Evolutionary conservation across 2,113 vertebrate genomes (phyloP).

Genomic region (Pelusios castaneus): DNA sequence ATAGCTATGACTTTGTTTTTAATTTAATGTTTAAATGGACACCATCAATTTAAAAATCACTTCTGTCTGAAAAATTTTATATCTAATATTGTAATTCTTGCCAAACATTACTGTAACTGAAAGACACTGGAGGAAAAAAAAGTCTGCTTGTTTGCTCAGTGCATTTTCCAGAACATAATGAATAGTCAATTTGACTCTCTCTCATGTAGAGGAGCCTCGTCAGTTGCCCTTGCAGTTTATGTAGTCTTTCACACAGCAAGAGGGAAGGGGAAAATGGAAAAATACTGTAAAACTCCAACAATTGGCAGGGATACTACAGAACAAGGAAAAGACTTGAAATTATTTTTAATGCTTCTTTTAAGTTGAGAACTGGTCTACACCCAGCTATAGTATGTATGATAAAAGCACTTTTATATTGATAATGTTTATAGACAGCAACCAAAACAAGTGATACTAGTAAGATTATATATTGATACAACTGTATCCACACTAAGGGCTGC

Average conservation of each 20-base stretch:
- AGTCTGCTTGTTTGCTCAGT: slow-evolving; percentile 43
- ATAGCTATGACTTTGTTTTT: background rate
- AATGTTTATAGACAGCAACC: background rate
- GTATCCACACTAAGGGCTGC: background rate
- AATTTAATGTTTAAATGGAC: background rate
- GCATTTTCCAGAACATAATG: slow-evolving; percentile 46
- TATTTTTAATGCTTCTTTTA: background rate
- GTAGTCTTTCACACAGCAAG: slow-evolving; percentile 23
- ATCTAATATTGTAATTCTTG: slow-evolving; percentile 6
- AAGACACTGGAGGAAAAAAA: background rate
- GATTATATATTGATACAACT: background rate
- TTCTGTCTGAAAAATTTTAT: slow-evolving; percentile 27
- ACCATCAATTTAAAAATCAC: slow-evolving; percentile 4
- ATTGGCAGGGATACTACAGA: background rate
- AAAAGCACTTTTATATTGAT: background rate
- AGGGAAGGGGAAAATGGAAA: background rate
- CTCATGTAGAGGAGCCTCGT: slow-evolving; percentile 28
- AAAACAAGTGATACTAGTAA: background rate
- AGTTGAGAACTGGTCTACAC: background rate
- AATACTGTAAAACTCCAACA: slow-evolving; percentile 15
- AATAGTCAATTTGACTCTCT: slow-evolving; percentile 61
- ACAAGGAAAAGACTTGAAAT: background rate
- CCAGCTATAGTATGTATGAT: background rate
- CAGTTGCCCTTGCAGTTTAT: slow-evolving; percentile 61
- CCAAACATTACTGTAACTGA: slow-evolving; percentile 43